Base-by-base conservation (phyloP, 2,797 vertebrate species). In the Acridotheres tristis region DNA sequence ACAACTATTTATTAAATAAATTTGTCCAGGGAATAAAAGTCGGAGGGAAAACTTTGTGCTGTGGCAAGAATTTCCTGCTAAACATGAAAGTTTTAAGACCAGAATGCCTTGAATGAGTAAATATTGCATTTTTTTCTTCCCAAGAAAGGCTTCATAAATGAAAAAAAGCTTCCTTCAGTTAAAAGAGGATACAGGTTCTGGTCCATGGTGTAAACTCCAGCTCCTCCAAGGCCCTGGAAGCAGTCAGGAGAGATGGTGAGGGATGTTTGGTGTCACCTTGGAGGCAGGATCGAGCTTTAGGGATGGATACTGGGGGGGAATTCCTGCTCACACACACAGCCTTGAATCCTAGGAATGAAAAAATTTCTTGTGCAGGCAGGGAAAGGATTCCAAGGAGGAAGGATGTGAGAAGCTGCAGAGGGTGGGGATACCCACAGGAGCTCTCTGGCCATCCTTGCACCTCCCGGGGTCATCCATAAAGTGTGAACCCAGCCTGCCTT, bases 391-490 rank as follows among this genome's bases (percentile, higher is more conserved):
- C 12, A 17, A 7, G 8, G 3, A 42, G 48, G 61, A 16, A 78
- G 57, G n/a, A 7, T 8, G 18, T 17, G 48, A 48, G 62, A 22
- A 47, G 40, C n/a, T 77, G 63, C 42, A 13, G 66, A 14, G 1
- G 1, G 15, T 58, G 42, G 30, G 38, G 26, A 22, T 36, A 21
- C 57, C 20, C 45, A 8, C 29, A n/a, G 61, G 74, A 87, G 32
- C 43, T 62, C 62, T 77, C 23, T 10, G 75, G 42, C 40, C 6
- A 3, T 55, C 19, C 42, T 25, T 18, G 15, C 38, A 27, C 16
- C 23, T 74, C 69, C 7, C 0, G 0, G 16, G 13, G 12, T 85
- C 40, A 26, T 3, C n/a, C 55, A 1, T 21, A 0, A 36, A 13
- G 15, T 1, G 7, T 13, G 48, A 83, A 18, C 42, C 34, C 30